Evolutionary conservation across 2,113 vertebrate species (phyloP).

Genomic region (Gopherus flavomarginatus): DNA sequence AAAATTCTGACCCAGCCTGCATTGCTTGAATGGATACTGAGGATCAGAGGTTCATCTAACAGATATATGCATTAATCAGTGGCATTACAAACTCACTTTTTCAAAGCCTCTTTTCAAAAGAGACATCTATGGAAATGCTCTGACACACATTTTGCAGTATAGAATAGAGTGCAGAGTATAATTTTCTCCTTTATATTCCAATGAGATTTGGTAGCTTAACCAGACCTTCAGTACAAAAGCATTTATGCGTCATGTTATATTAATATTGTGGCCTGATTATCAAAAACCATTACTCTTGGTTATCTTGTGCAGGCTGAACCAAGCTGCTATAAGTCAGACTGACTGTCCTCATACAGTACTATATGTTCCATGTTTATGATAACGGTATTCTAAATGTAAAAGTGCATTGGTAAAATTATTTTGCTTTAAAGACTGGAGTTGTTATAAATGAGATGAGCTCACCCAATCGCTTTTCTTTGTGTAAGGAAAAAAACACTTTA

Average conservation of each 20-base stretch:
- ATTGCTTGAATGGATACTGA: background rate
- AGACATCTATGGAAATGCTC: conserved; percentile 52
- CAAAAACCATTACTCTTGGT: conserved; percentile 85
- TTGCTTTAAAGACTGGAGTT: conserved; percentile 76
- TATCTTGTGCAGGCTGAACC: conserved; percentile 78
- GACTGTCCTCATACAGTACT: conserved; percentile 71
- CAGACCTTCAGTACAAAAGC: conserved; percentile 75
- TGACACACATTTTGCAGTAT: conserved; percentile 56
- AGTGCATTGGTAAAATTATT: conserved; percentile 79
- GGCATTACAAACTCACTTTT: background rate
- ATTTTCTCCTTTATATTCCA: conserved; percentile 81
- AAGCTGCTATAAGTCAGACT: conserved; percentile 80
- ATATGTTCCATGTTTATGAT: conserved; percentile 75
- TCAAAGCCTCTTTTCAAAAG: background rate
- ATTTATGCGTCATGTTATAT: conserved; percentile 86
- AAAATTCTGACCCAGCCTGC: conserved; percentile 44
- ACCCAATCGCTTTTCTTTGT: conserved; percentile 61
- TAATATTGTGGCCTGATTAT: conserved; percentile 86
- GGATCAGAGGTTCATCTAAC: conserved; percentile 36
- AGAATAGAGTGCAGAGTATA: conserved; percentile 67
- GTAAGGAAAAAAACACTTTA: background rate
- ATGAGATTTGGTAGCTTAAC: conserved; percentile 83
- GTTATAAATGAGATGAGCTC: conserved; percentile 71
- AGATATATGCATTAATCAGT: conserved; percentile 43
- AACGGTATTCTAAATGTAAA: conserved; percentile 77